Evolutionary conservation across 2,888 invertebrate species (phyloP).

Genomic region (Drosophila rellima): DNA sequence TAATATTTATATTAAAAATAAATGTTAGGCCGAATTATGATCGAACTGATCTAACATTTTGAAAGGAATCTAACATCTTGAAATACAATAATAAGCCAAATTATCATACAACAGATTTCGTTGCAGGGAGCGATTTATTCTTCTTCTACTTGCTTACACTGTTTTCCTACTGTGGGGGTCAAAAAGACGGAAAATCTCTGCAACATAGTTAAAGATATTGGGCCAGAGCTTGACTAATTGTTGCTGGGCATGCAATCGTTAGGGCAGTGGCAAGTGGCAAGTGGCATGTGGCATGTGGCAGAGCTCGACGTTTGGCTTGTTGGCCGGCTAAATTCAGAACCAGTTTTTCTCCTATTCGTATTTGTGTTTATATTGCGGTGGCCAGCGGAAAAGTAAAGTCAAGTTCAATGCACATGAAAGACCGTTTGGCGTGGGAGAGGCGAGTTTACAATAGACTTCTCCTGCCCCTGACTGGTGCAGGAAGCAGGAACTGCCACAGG

Average conservation of each 20-base stretch:
- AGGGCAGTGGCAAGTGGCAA: not conserved
- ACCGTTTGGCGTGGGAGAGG: conserved; percentile 25
- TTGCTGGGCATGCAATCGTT: conserved; percentile 62
- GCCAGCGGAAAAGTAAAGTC: conserved; percentile 58
- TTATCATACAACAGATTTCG: not conserved
- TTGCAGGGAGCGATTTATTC: not conserved
- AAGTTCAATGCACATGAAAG: conserved; percentile 73
- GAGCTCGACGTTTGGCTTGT: conserved; percentile 20
- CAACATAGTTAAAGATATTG: conserved; percentile 58
- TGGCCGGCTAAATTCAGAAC: conserved; percentile 48
- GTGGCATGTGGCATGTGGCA: not conserved
- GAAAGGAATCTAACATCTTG: not conserved
- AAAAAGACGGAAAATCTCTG: conserved; percentile 38
- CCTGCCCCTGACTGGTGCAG: conserved; percentile 22
- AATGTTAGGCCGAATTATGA: too few relatives aligned
- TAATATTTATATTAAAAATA: not conserved
- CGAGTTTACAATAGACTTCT: conserved; percentile 6
- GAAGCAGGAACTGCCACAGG: conserved; percentile 26
- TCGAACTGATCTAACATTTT: not conserved
- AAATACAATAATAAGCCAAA: not conserved
- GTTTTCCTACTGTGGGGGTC: conserved; percentile 25
- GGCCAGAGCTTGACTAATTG: conserved; percentile 81
- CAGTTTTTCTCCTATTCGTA: conserved; percentile 42
- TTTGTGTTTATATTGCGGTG: conserved; percentile 29
- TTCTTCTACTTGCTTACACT: not conserved